Evolutionary conservation across 2,888 invertebrate species (phyloP), one percentile per base, ranked within the genome.

Genomic region (Thecophora atra): DNA sequence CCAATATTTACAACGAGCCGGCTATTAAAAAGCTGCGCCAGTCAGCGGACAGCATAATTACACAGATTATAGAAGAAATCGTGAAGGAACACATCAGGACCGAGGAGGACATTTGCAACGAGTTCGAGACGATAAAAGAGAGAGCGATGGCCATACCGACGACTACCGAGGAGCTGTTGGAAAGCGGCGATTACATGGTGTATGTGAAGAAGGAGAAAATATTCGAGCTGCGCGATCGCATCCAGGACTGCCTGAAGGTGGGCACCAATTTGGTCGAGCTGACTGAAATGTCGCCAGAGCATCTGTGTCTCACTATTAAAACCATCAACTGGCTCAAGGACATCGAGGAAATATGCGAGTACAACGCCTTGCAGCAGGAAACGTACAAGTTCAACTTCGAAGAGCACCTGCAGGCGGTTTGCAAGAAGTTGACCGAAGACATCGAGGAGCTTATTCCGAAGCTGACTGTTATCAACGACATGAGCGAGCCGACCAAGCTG

Each of bases 311-410:
- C 3, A 96, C 96, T 81, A 91, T 93, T n/a, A 89, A 87, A 58
- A 94, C 95, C 0, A 91, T 97, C 0, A 92, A 92, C 77, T 97
- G 97, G 96, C 87, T 96, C 1, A 89, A 89, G 74, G 90, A 91
- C 51, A 95, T 97, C 66, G 91, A 92, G 80, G 92, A 93, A 0
- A 90, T 96, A 72, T 92, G 97, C 80, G 94, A 95, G 44, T 89
- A 89, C 78, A 95, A 95, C 84, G 93, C 94, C 65, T 90, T 90
- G 13, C 83, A 83, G 78, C 94, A 93, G 82, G 97, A 97, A 87
- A 89, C 91, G 24, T 91, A 91, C 72, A 96, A 96, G 87, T 92
- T 90, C 76, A 91, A 94, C 77, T 93, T 96, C 85, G 97, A 98
- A 87, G 96, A 96, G 80, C 88, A 89, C 75, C 86, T 97, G 71